Base-by-base conservation (phyloP, 1,140 invertebrate species). In the Drosophila kohkoa region DNA sequence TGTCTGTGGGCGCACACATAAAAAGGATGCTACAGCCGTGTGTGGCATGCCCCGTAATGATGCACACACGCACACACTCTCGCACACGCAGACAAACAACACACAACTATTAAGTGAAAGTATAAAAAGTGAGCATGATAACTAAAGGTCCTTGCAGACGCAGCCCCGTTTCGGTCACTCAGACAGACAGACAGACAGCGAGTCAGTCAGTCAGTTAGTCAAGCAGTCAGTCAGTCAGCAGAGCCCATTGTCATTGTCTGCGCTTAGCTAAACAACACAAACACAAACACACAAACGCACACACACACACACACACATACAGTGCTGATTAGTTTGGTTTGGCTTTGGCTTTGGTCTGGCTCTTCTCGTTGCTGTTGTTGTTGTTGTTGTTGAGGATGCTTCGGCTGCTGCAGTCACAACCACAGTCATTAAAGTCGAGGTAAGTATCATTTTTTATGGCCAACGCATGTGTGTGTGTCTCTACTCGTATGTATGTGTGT, bases 401-500 rank as follows among this genome's bases (percentile, higher is more conserved):
- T 64, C 38, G 74, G 52, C 59, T 82, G 81, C 51, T 85, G 76
- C 83, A 88, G 76, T 77, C 76, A 82, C 30, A 71, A 60, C 52
- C 60, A 72, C 72, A 87, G 85, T 81, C 83, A 87, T 87, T 87
- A 87, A 87, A 87, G 83, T 69, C 80, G 78, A 83, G 83, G 83
- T 88, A 87, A 87, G 83, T 77, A 87, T 87, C 77, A 87, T 81
- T 89, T 88, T 88, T 89, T 88, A 88, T 88, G 75, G 68, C 70
- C 68, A 25, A 66, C 62, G 54, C 46, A 57, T 57, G 63, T 77
- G 69, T 62, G 57, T 58, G 43, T 76, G 59, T 68, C 46, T 71
- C 48, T 57, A n/a, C n/a, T n/a, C n/a, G n/a, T n/a, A 46, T 66
- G 69, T 59, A 4, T 64, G 52, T 43, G 41, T 65, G 59, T 59